A percentile compares a stretch with the other conserved stretches of the same genome.
Evolutionary conservation across 92 coral and sea anemone genomes (phyloP).

Genomic region (Siderastrea siderea): DNA sequence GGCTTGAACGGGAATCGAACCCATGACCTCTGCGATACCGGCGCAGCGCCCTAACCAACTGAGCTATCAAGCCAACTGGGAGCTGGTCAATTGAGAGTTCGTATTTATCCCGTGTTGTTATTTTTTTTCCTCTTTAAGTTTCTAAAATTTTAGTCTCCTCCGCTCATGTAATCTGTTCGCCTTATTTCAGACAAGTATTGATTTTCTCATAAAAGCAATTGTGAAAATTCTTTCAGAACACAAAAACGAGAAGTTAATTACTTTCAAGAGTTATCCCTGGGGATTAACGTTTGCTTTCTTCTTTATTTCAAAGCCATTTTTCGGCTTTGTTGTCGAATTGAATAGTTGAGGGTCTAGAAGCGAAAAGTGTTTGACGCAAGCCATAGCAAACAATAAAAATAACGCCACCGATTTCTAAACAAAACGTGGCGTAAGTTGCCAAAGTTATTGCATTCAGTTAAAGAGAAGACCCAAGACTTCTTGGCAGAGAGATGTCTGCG

Average conservation of each 20-base stretch:
- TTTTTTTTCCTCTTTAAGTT: background rate
- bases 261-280: background rate
- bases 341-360: conserved; percentile 16
- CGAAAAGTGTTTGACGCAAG: conserved; percentile 8
- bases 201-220: conserved; percentile 31
- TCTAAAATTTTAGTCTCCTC: background rate
- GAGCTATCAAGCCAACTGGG: no score
- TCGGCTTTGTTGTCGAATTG: conserved; percentile 33
- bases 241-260: conserved; percentile 1
- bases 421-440: background rate
- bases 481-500: conserved; percentile 4
- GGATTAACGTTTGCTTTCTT: background rate
- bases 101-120: no score
- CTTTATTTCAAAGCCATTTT: conserved; percentile 15
- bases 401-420: conserved; percentile 11
- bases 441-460: background rate
- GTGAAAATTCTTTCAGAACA: background rate
- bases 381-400: background rate
- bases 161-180: background rate
- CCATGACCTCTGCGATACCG: no score
- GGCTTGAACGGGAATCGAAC: no score
- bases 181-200: background rate
- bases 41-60: no score
- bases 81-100: no score
- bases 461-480: background rate